These are phyloP conservation scores for Protodeltote pygarga DNA, from an alignment of 2,888 invertebrate genomes.

Conservation along the genomic window DNA sequence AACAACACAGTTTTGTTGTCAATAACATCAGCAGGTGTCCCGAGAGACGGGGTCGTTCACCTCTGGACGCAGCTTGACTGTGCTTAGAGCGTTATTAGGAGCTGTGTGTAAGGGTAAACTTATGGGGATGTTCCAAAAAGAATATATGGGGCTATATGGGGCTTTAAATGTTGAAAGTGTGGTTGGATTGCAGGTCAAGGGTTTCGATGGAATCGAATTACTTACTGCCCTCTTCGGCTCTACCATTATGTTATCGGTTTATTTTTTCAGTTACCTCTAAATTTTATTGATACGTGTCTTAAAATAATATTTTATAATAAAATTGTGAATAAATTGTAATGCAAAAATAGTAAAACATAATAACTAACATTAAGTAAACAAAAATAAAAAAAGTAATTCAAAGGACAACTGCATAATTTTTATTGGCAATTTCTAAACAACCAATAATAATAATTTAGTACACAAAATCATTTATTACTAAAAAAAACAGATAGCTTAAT, in stretches of 20 bases:
- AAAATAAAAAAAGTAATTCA: too few relatives aligned
- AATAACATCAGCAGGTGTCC: slow-evolving; percentile 84
- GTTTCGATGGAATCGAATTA: slow-evolving; percentile 1
- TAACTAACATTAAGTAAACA: too few relatives aligned
- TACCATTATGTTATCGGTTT: neutral
- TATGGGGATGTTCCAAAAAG: slow-evolving; percentile 52
- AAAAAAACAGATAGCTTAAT: too few relatives aligned
- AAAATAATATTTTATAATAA: too few relatives aligned
- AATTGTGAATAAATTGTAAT: too few relatives aligned
- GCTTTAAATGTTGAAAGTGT: slow-evolving; percentile 37
- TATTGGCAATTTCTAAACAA: too few relatives aligned
- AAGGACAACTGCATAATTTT: too few relatives aligned
- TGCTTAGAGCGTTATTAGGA: slow-evolving; percentile 60
- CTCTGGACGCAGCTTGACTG: slow-evolving; percentile 58
- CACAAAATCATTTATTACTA: too few relatives aligned
- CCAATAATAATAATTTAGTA: too few relatives aligned
- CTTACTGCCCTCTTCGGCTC: neutral
- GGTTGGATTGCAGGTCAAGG: slow-evolving; percentile 30
- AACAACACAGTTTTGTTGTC: slow-evolving; percentile 77
- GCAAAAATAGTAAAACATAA: too few relatives aligned
- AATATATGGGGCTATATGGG: slow-evolving; percentile 39
- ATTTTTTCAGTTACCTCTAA: neutral
- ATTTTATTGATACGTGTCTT: too few relatives aligned
- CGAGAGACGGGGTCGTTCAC: slow-evolving; percentile 77
- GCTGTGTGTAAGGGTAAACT: slow-evolving; percentile 53